Evolutionary conservation across 2,888 invertebrate genomes (phyloP).

Genomic region (Drosophila suboccidentalis): DNA sequence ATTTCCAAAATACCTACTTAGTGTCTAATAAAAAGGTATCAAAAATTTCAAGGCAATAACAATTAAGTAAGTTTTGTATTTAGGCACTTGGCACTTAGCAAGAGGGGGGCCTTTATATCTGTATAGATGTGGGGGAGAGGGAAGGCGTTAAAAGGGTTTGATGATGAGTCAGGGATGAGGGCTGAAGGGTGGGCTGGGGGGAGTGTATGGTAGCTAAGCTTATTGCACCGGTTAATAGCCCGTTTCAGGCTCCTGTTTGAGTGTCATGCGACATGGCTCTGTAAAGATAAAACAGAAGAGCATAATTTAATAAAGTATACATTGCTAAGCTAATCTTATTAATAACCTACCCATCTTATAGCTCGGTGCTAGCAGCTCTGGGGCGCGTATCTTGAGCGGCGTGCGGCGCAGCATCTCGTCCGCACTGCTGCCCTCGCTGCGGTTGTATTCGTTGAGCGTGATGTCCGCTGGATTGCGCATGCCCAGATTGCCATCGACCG

Average conservation of each 20-base stretch:
- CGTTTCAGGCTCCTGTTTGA: slow-evolving; percentile 85
- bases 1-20: slow-evolving; percentile 79
- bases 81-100: slow-evolving; percentile 63
- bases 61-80: slow-evolving; percentile 72
- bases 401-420: slow-evolving; percentile 82
- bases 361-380: slow-evolving; percentile 69
- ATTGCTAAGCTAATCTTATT: neutral
- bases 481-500: slow-evolving; percentile 55
- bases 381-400: slow-evolving; percentile 82
- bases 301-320: neutral
- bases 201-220: slow-evolving; percentile 25
- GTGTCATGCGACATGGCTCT: slow-evolving; percentile 84
- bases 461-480: slow-evolving; percentile 84
- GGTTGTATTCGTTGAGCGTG: slow-evolving; percentile 85
- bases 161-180: slow-evolving; percentile 5
- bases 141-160: neutral
- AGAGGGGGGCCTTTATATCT: slow-evolving; percentile 51
- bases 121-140: slow-evolving; percentile 10
- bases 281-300: slow-evolving; percentile 6
- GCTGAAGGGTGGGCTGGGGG: neutral
- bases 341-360: slow-evolving; percentile 73
- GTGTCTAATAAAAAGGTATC: slow-evolving; percentile 66
- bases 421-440: slow-evolving; percentile 75
- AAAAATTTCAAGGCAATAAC: slow-evolving; percentile 73
- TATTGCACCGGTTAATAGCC: slow-evolving; percentile 82